Percentiles rank a stretch among this genome's conserved stretches.
These are phyloP conservation scores for Hydra vulgaris DNA, from an alignment of 30 jellyfish, hydroid and myxozoan genomes.

Conservation along the genomic window DNA sequence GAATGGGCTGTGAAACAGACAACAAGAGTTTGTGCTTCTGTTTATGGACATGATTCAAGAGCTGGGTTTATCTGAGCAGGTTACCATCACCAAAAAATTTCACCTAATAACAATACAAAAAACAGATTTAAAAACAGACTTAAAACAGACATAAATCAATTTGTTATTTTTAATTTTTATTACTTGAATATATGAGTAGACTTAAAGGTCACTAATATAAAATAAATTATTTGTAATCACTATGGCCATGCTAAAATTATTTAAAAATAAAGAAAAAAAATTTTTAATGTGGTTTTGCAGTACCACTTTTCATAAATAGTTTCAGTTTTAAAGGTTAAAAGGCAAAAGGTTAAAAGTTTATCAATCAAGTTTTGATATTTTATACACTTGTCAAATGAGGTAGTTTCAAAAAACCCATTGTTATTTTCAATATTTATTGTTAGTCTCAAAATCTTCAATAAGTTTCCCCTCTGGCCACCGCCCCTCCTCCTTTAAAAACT, in stretches of 20 bases:
- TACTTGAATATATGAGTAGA: neutral
- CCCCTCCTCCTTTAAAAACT: neutral
- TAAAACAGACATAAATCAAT: neutral
- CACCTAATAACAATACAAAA: neutral
- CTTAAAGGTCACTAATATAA: too few relatives aligned
- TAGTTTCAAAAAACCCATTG: neutral
- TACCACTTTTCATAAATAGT: neutral
- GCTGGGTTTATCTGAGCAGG: neutral
- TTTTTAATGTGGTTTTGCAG: neutral
- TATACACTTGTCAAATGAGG: neutral
- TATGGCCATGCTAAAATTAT: too few relatives aligned
- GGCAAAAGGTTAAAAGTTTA: too few relatives aligned
- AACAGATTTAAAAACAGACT: too few relatives aligned
- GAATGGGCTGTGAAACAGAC: neutral
- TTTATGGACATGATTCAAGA: neutral
- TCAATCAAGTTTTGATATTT: neutral
- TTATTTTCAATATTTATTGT: too few relatives aligned
- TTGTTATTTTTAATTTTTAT: too few relatives aligned
- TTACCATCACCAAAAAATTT: neutral
- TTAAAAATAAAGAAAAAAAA: neutral
- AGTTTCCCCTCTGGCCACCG: neutral
- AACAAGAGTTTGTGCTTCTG: neutral
- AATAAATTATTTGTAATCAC: too few relatives aligned
- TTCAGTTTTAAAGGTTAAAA: neutral
- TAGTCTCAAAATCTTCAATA: neutral